Evolutionary conservation across 2,113 vertebrate species (phyloP).

Genomic region (Scolopax mira): DNA sequence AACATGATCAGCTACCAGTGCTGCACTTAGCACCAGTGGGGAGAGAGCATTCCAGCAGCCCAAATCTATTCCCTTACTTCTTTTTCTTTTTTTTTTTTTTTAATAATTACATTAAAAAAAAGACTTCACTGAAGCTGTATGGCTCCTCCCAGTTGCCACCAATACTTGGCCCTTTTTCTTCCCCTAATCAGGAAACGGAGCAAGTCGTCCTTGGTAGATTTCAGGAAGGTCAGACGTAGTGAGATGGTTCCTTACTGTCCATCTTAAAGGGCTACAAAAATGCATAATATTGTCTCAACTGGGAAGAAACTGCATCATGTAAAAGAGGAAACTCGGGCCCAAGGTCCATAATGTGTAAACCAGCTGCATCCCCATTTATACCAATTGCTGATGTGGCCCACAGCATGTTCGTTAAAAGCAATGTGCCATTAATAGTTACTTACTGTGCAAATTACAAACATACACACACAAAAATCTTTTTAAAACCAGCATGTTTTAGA

Average conservation of each 20-base stretch:
- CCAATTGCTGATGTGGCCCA: not conserved
- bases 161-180: not conserved
- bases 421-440: conserved; percentile 7
- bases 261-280: not conserved
- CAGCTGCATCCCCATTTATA: not conserved
- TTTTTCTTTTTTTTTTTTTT: not conserved
- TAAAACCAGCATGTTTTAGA: not conserved
- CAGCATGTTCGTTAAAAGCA: not conserved
- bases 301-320: not conserved
- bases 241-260: not conserved
- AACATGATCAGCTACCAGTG: not conserved
- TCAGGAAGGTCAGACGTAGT: not conserved
- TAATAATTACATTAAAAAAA: not conserved
- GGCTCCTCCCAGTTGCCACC: not conserved
- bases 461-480: not conserved
- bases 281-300: not conserved
- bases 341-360: not conserved
- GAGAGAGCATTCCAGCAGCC: not conserved
- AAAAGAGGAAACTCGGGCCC: not conserved
- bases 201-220: not conserved
- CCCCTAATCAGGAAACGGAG: not conserved
- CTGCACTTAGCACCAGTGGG: not conserved
- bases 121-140: not conserved
- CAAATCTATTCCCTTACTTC: not conserved
- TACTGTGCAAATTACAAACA: conserved; percentile 1